A percentile compares a stretch with the other conserved stretches of the same genome.
Conservation (phyloP, 2,797 vertebrate species). For the Hafferia zeledoni region DNA sequence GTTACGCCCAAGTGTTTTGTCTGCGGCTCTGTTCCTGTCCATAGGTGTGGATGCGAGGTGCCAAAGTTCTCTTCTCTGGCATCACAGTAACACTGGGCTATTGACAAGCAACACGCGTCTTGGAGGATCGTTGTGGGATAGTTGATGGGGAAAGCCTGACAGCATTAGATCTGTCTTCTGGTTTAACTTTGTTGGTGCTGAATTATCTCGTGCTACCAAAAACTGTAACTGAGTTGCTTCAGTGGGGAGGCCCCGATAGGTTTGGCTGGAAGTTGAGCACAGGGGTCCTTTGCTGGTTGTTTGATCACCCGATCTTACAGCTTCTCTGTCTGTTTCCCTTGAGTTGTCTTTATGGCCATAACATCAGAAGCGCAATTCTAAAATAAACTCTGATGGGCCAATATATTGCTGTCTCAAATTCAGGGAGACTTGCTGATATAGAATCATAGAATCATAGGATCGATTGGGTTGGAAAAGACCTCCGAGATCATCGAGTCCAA, state of each 20-base stretch:
- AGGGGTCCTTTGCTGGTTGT: background rate
- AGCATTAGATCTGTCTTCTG: background rate
- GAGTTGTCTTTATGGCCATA: background rate
- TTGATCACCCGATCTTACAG: background rate
- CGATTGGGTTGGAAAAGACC: too few relatives aligned
- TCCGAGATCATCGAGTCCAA: too few relatives aligned
- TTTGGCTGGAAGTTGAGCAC: background rate
- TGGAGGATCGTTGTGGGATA: background rate
- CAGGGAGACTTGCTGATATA: background rate
- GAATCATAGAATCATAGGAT: too few relatives aligned
- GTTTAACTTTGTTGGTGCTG: background rate
- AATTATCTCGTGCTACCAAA: background rate
- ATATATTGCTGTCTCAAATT: background rate
- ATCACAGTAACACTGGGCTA: background rate
- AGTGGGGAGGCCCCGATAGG: background rate
- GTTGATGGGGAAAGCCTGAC: rapidly evolving
- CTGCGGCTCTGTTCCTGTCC: too few relatives aligned
- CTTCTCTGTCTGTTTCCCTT: background rate
- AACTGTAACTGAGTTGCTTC: background rate
- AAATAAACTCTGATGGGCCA: background rate
- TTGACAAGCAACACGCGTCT: background rate
- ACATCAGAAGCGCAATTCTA: background rate
- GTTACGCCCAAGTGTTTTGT: background rate
- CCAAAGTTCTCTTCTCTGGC: background rate
- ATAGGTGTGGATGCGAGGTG: background rate